phyloP scores from a whole-genome alignment of 2,113 vertebrate genomes.

The Pungitius pungitius region DNA sequence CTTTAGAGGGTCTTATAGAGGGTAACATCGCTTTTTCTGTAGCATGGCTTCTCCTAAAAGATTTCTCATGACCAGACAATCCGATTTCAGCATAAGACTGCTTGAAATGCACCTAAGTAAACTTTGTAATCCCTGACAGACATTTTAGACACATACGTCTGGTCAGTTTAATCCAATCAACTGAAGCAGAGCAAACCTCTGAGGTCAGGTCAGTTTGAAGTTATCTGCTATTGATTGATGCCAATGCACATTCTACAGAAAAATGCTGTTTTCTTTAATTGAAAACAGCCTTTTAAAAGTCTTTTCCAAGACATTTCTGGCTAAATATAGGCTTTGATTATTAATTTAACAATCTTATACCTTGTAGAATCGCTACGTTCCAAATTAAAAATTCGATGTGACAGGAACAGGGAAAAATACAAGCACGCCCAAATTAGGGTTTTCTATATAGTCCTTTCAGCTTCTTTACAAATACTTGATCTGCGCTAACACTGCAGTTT shows the following conservation, averaged over 20 bases:
- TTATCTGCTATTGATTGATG: conserved; percentile 31
- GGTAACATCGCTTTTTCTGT: conserved; percentile 8
- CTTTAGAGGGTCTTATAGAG: not conserved
- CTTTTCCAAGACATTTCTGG: conserved; percentile 27
- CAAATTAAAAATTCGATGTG: conserved; percentile 64
- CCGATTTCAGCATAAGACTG: conserved; percentile 1
- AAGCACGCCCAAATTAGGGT: conserved; percentile 57
- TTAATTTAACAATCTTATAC: conserved; percentile 68
- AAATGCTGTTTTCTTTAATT: not conserved
- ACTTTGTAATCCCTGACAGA: not conserved
- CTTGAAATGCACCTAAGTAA: conserved; percentile 35
- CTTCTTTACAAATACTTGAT: conserved; percentile 84
- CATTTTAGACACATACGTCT: conserved; percentile 31
- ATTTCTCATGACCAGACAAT: conserved; percentile 17
- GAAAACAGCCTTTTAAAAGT: conserved; percentile 7
- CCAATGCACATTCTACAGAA: conserved; percentile 16
- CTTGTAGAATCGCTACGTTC: conserved; percentile 48
- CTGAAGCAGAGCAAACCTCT: conserved; percentile 22
- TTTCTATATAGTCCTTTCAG: conserved; percentile 77
- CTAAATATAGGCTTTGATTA: conserved; percentile 61
- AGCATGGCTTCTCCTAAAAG: conserved; percentile 18
- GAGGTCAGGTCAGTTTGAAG: conserved; percentile 47
- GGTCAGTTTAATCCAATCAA: conserved; percentile 58
- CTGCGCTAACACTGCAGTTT: conserved; percentile 81
- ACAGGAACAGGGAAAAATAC: conserved; percentile 58